Base-by-base conservation (phyloP, 1,140 invertebrate species). In the Antheraea pernyi region DNA sequence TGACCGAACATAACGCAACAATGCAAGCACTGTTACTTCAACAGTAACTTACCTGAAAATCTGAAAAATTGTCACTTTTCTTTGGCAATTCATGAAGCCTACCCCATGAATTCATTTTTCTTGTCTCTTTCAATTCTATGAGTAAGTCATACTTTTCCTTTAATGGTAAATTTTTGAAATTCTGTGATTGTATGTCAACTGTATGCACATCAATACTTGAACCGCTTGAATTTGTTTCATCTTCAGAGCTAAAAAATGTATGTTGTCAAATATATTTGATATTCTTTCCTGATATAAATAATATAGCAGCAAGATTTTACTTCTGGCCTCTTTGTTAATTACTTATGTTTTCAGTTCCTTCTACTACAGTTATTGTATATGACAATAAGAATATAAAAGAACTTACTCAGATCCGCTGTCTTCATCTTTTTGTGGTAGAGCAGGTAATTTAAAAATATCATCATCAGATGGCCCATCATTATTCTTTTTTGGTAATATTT, bases 61-160 rank as follows among this genome's bases (percentile, higher is more conserved):
- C 86, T 67, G 93, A 93, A 79, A 95, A 95, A 74, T 94, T 94
- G 76, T 95, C 92, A 90, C 93, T 94, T 85, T 97, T 94, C 78
- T 96, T 94, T 19, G 97, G 97, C 86, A 98, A 94, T 81, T 98
- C 95, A 83, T 97, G 95, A 9, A 98, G 90, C 75, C 94, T 95
- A 36, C 95, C 96, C 97, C 97, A 98, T 16, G 97, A 98, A 82
- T 95, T 97, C 89, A 96, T 96, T 89, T 98, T 99, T 73, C 97
- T 95, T 7, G 96, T 97, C 88, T 98, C 97, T 90, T 98, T 98
- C 61, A 99, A 93, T 82, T 99, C 98, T 59, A 95, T 95, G 0
- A 99, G 93, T 78, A 99, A 96, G 88, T 99, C 98, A 93, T 99
- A 98, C 73, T 98, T 95, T 10, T 98, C 95, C 91, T 99, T 97